Evolutionary conservation across 30 jellyfish, hydroid and myxozoan genomes (phyloP), one percentile per base, ranked within the genome.

Genomic region (Aurelia sp.): DNA sequence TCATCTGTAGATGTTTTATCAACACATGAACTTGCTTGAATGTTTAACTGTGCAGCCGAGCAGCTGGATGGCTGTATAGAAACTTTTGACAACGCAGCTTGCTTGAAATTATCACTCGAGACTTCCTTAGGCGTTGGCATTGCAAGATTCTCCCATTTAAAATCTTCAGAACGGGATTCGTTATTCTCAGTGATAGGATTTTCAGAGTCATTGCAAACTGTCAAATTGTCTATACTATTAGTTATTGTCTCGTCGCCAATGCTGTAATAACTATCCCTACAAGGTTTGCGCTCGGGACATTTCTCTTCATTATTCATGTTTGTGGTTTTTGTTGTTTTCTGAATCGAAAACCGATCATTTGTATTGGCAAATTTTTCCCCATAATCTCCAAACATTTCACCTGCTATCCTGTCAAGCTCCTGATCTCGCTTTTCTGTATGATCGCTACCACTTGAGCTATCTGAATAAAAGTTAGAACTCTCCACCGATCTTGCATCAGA

Each of bases 341-440:
- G 87, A 16, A 73, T 73, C 21, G 88, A 52, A 44, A 65, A 76
- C 12, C 87, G 82, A 50, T 72, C 88, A 21, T 72, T 68, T 9
- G 77, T 33, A 31, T 70, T 70, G 33, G 85, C 21, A 50, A 84
- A 84, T 44, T 72, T 72, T 30, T 84, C 86, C 22, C 88, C 81
- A 48, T 84, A 84, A 72, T 72, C 88, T 10, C 93, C 93, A 22
- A 72, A 84, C 70, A 72, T 3, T 73, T 84, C 88, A 73, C 88
- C 88, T 84, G 93, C 93, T 62, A 84, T 72, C 63, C 93, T 72
- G 57, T 84, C 93, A 8, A 84, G 88, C 66, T 84, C 93, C 52
- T 73, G 71, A 44, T 84, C 93, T 41, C 93, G 77, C 70, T 72
- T 80, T 31, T 84, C 93, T 10, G 93, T 73, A 20, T 75, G 63